A percentile compares a stretch with the other conserved stretches of the same genome.
These are phyloP conservation scores for Holothuria glaberrima DNA, from an alignment of 35 echinoderm and acorn worm genomes.

Conservation along the genomic window DNA sequence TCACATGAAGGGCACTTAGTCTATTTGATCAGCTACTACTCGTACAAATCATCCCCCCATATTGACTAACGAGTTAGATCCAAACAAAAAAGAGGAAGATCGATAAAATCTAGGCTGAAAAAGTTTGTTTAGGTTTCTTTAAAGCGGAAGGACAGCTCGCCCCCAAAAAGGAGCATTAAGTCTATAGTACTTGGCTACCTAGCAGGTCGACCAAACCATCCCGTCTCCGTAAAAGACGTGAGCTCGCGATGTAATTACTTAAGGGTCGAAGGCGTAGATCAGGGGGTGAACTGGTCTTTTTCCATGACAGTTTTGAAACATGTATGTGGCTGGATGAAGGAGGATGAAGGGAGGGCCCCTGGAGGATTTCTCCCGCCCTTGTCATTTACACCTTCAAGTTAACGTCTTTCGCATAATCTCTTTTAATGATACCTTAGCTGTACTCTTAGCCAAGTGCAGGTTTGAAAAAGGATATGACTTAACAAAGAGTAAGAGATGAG, in stretches of 20 bases:
- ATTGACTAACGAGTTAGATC: slow-evolving; percentile 6
- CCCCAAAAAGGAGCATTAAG: not conserved
- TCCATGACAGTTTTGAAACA: not conserved
- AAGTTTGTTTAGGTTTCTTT: not conserved
- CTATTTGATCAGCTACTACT: not conserved
- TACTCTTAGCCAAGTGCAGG: too few relatives aligned
- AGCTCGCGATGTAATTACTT: not conserved
- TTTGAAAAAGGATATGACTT: too few relatives aligned
- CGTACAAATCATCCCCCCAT: not conserved
- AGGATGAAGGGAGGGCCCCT: too few relatives aligned
- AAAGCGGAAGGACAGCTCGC: not conserved
- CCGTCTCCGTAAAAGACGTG: not conserved
- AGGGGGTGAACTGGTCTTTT: not conserved
- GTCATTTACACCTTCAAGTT: too few relatives aligned
- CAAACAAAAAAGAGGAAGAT: slow-evolving; percentile 15
- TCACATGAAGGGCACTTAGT: not conserved
- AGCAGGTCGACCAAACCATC: too few relatives aligned
- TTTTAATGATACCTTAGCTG: too few relatives aligned
- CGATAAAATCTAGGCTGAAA: slow-evolving; percentile 24
- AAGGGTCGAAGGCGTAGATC: not conserved
- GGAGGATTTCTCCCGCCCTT: too few relatives aligned
- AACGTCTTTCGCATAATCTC: too few relatives aligned
- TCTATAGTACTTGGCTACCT: too few relatives aligned
- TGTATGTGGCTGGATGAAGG: not conserved
- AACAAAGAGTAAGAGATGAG: too few relatives aligned